Evolutionary conservation across 2,888 invertebrate genomes (phyloP), one percentile per base, ranked within the genome.

Genomic region (Lithophane ornitopus): DNA sequence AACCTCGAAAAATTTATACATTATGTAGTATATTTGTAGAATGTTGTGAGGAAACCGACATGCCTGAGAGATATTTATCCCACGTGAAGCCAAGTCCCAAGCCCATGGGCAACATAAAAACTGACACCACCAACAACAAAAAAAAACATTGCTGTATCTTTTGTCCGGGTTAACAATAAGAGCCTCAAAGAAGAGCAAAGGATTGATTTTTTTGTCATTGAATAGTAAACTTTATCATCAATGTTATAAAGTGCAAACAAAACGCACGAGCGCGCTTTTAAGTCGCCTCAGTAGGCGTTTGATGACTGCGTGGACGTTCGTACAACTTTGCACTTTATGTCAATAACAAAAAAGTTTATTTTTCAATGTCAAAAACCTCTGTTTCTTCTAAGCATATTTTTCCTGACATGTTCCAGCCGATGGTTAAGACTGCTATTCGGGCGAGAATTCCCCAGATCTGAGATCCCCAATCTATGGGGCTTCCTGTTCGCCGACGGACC

Each of bases 361-460:
- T 3, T 65, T 44, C 7, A 28, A 14, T 2, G 19, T 4, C 1
- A 54, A 22, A 9, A 52, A 28, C 28, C 26, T 22, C 52, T 22
- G 28, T 16, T 11, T 56, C 19, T 0, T 12, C 6, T 49, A 28
- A 8, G 1, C 0, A n/a, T 56, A 44, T 2, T 44, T 58, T 39
- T 26, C 39, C 46, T n/a, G 0, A 70, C 66, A 63, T 63, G 44
- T 92, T 90, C 0, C 89, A 98, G 98, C 80, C 98, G 98, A 2
- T 98, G 98, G 98, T 94, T 98, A 49, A 97, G 98, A 9, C 94
- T 99, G 74, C 94, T 98, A 26, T 99, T 98, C 94, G 98, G 98
- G 0, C 97, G 98, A 6, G 98, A 98, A 94, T 98, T 98, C 93
- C 97, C 98, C 3, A 97, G 98, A 77, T 96, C 97, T 70, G 98